These are phyloP conservation scores for Pseudomyrmex flavicornis DNA, from an alignment of 1,140 invertebrate genomes.

Conservation along the genomic window DNA sequence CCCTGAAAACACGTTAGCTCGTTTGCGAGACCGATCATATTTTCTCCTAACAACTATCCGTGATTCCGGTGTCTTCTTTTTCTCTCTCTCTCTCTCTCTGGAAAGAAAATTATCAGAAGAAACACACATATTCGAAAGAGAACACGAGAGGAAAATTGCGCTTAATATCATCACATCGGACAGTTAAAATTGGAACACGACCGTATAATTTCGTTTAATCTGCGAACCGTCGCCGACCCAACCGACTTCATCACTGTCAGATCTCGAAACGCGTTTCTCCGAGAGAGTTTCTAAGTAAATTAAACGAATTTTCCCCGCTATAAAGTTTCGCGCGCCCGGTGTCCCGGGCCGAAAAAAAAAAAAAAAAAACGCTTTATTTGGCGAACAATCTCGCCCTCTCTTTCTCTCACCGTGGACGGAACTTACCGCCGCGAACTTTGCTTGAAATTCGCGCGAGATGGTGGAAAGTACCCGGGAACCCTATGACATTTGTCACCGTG, in stretches of 20 bases:
- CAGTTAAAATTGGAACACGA: constrained; percentile 1
- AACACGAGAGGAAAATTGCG: not conserved
- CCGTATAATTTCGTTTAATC: constrained; percentile 23
- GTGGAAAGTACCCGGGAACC: not conserved
- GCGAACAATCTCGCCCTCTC: constrained; percentile 34
- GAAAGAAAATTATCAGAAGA: constrained; percentile 2
- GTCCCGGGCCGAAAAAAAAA: not conserved
- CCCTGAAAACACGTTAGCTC: not conserved
- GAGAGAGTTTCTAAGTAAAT: constrained; percentile 22
- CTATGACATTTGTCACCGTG: constrained; percentile 64
- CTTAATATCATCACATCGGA: not conserved
- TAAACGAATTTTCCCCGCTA: constrained; percentile 36
- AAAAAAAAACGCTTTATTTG: constrained; percentile 32
- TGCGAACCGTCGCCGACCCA: not conserved
- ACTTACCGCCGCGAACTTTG: constrained; percentile 50
- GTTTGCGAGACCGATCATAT: not conserved
- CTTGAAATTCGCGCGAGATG: not conserved
- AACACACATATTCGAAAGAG: not conserved
- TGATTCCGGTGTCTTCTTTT: not conserved
- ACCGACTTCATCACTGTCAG: constrained; percentile 8
- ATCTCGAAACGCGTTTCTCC: constrained; percentile 3
- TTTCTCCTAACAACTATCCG: not conserved
- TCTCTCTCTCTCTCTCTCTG: too few species aligned
- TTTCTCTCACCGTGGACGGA: not conserved
- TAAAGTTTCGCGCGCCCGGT: constrained; percentile 21